Evolutionary conservation across 2,797 vertebrate species (phyloP), one percentile per base, ranked within the genome.

Genomic region (Loris lydekkerianus): DNA sequence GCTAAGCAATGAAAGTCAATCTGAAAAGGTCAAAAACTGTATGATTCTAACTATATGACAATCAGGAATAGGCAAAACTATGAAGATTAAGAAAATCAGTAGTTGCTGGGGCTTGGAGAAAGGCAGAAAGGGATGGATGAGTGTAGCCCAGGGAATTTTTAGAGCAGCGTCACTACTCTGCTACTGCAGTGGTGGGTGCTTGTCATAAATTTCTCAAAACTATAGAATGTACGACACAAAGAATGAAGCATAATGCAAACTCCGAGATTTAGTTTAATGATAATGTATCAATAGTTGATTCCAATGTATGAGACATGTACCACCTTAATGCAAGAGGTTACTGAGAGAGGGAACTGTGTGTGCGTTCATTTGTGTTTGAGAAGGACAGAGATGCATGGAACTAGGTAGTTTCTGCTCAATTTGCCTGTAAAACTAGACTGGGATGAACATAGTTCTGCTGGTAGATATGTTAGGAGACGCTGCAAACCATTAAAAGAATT

Each of bases 401-500:
- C 37, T 60, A 15, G 83, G 29, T 27, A 65, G 34, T 89, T 85
- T 85, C 49, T 91, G 17, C 18, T 95, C 21, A 63, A 27, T 78
- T 86, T 91, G 82, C 87, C 58, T 78, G 4, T 58, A 70, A 86
- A 56, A 25, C 21, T 75, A 67, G 99, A 99, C 98, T 99, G 99
- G 99, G 99, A 99, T 89, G 96, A 97, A 34, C 98, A 99, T 95
- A 98, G 98, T 98, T 99, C 99, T 20, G 93, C 99, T 37, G 99
- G 99, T 60, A 98, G 99, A 98, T 99, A 99, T 0, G 99, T 99
- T 87, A 99, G 97, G 97, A 99, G 99, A 97, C 99, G 99, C 97
- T 99, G 99, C 98, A 99, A 98, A 97, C 99, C 99, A 9, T 98
- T 99, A 56, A 99, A 99, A 99, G 98, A 99, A 97, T 99, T 99